Evolutionary conservation across 1,140 invertebrate species (phyloP).

Genomic region (Hetaerina americana): DNA sequence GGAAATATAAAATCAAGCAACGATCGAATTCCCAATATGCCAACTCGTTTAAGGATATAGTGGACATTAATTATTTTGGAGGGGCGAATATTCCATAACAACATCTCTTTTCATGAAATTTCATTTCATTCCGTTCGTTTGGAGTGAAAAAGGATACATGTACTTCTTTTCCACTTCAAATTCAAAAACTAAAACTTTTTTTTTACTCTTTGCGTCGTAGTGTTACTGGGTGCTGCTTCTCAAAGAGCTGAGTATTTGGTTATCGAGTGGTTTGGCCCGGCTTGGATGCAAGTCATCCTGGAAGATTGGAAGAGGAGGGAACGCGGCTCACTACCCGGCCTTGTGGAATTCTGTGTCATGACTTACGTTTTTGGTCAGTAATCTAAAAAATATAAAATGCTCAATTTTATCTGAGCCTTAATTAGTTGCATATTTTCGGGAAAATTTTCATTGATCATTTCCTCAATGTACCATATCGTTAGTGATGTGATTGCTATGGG

Average conservation of each 20-base stretch:
- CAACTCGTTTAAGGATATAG: too few species aligned
- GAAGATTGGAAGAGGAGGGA: slow-evolving; percentile 61
- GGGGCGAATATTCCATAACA: too few species aligned
- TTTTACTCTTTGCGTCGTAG: too few species aligned
- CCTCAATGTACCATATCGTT: slow-evolving; percentile 7
- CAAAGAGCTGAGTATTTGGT: slow-evolving; percentile 64
- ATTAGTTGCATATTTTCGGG: neutral
- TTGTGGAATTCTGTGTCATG: slow-evolving; percentile 70
- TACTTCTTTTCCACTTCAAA: too few species aligned
- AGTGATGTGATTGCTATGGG: too few species aligned
- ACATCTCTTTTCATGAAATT: too few species aligned
- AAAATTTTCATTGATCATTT: slow-evolving; percentile 8
- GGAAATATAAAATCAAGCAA: too few species aligned
- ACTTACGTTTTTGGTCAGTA: slow-evolving; percentile 68
- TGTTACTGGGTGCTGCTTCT: slow-evolving; percentile 65
- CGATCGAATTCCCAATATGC: too few species aligned
- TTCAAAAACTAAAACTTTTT: too few species aligned
- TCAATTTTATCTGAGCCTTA: neutral
- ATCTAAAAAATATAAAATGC: neutral
- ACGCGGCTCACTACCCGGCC: slow-evolving; percentile 67
- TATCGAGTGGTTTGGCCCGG: slow-evolving; percentile 60
- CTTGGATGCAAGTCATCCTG: slow-evolving; percentile 54
- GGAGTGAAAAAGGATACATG: too few species aligned
- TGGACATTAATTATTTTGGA: too few species aligned
- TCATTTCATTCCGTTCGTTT: too few species aligned